Base-by-base conservation (phyloP, 2,113 vertebrate genomes). In the Plectropomus leopardus region DNA sequence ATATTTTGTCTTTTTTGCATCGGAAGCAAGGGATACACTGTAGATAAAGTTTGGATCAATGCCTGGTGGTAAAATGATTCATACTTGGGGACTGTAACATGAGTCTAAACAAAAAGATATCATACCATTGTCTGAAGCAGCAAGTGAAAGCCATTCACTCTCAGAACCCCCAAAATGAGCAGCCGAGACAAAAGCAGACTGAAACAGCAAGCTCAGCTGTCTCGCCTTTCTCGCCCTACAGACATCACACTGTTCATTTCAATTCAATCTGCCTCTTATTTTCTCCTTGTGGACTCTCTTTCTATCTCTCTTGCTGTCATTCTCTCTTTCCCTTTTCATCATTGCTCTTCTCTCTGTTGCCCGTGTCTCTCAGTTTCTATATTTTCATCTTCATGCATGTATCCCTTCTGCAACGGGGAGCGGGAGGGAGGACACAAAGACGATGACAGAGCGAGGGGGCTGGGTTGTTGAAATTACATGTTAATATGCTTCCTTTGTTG, bases 401-500 rank as follows among this genome's bases (percentile, higher is more conserved):
- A 65, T 82, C 64, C 75, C 66, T 53, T 74, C 76, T 64, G 44
- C 55, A 57, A 47, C 44, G 0, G 11, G 8, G 21, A 64, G 66
- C 54, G 50, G 24, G 67, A 53, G 36, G 63, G 48, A 55, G 64
- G 76, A 77, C 9, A 51, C 50, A 78, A 53, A 57, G 60, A 77
- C 4, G 53, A 83, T 83, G 73, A 76, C 59, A 79, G 77, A 66
- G 59, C 21, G 58, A 76, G 64, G 85, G 89, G 88, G 89, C 67
- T 83, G 90, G 91, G 65, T 83, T 92, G 91, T 87, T 87, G 81
- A 91, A 94, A 94, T 94, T 82, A 91, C 92, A 95, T 95, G 92
- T 94, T 94, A 94, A 95, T 95, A 90, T 72, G 88, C 86, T 88
- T 89, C 88, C 92, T 94, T 96, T 96, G 94, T 96, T 96, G 93